Evolutionary conservation across 2,888 invertebrate species (phyloP).

Genomic region (Ischnura elegans): DNA sequence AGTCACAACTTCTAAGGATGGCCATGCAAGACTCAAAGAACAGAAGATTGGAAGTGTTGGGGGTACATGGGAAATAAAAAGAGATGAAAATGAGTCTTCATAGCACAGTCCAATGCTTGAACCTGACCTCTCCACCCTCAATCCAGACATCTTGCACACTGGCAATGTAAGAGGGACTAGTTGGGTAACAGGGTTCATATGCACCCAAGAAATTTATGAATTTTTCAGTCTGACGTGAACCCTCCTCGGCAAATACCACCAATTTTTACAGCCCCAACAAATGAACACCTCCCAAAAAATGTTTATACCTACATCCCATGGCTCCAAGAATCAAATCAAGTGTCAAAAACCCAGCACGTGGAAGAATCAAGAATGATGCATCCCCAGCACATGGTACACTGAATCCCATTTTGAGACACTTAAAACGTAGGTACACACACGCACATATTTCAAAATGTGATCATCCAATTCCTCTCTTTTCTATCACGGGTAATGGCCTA

Average conservation of each 20-base stretch:
- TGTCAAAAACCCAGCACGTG: not conserved
- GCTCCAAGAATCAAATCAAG: not conserved
- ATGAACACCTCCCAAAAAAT: too few species aligned
- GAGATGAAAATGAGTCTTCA: not conserved
- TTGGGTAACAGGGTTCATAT: too few species aligned
- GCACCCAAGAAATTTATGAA: too few species aligned
- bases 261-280: too few species aligned
- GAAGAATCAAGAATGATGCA: not conserved
- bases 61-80: not conserved
- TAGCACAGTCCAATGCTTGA: not conserved
- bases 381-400: not conserved
- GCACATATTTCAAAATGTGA: too few species aligned
- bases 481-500: slow-evolving; percentile 75
- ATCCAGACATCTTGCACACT: not conserved
- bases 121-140: not conserved
- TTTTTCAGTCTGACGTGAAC: too few species aligned
- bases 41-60: not conserved
- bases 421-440: not conserved
- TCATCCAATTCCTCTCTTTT: not conserved
- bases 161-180: not conserved
- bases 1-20: not conserved
- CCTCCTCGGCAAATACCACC: too few species aligned
- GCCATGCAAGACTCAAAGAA: not conserved
- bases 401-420: not conserved
- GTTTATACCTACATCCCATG: too few species aligned